Conservation (phyloP, 2,797 vertebrate species). For the Melanotaenia maccullochi region DNA sequence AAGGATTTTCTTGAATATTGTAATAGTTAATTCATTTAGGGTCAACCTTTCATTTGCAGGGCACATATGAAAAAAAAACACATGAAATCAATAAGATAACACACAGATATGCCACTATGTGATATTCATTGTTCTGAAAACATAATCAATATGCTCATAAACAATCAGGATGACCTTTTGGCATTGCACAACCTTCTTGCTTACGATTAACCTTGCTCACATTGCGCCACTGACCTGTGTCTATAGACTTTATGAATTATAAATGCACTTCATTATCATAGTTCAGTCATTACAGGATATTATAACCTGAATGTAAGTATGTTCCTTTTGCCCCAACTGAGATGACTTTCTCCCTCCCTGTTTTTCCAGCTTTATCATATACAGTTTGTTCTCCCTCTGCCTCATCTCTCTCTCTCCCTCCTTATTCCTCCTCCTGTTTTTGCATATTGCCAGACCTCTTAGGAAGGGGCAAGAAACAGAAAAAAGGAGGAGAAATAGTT, state of each 20-base stretch:
- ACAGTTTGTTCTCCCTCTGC: constrained; percentile 51
- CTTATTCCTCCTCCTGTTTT: constrained; percentile 27
- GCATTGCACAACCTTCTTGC: constrained; percentile 63
- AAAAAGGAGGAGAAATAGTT: constrained; percentile 84
- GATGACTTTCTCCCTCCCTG: constrained; percentile 32
- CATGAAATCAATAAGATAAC: constrained; percentile 69
- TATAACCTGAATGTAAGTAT: constrained; percentile 71
- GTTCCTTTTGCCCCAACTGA: constrained; percentile 44
- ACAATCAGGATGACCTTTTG: constrained; percentile 67
- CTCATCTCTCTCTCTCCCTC: neutral
- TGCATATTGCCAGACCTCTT: constrained; percentile 73
- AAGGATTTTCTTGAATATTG: constrained; percentile 50
- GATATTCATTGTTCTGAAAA: constrained; percentile 74
- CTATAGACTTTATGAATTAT: constrained; percentile 77
- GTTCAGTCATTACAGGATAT: constrained; percentile 55
- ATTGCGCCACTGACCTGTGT: constrained; percentile 67
- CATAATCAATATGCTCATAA: constrained; percentile 79
- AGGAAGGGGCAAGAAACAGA: constrained; percentile 60
- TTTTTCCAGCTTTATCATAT: constrained; percentile 60
- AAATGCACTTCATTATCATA: constrained; percentile 78
- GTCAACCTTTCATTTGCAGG: constrained; percentile 60
- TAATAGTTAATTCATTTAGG: constrained; percentile 53
- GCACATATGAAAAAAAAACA: constrained; percentile 55
- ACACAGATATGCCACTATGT: constrained; percentile 65
- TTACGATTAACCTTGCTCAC: constrained; percentile 78